These are phyloP conservation scores for Colossoma macropomum DNA, from an alignment of 2,113 vertebrate species.

Conservation along the genomic window DNA sequence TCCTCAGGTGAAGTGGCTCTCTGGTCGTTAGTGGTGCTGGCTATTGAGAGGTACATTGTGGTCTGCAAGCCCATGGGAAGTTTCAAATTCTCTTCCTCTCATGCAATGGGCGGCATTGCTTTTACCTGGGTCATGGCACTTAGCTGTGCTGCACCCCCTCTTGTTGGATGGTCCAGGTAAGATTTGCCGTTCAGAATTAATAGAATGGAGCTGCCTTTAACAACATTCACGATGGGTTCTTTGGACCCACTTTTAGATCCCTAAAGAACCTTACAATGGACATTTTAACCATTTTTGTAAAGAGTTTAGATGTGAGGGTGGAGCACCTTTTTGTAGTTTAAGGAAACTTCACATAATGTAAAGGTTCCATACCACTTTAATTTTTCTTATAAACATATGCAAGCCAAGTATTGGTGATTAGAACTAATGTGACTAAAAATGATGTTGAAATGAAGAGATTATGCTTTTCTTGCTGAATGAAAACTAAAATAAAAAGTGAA, in stretches of 20 bases:
- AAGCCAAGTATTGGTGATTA: too few species aligned
- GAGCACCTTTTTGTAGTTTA: too few species aligned
- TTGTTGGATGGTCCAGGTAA: slow-evolving; percentile 78
- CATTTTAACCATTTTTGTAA: too few species aligned
- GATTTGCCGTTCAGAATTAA: neutral
- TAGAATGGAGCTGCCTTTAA: neutral
- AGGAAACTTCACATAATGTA: too few species aligned
- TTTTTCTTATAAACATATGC: too few species aligned
- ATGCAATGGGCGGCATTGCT: slow-evolving; percentile 69
- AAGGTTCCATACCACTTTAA: too few species aligned
- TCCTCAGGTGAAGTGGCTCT: slow-evolving; percentile 69
- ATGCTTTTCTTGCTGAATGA: neutral
- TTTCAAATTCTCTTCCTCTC: slow-evolving; percentile 69
- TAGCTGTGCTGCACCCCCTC: slow-evolving; percentile 69
- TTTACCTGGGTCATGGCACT: slow-evolving; percentile 77
- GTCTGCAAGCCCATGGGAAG: slow-evolving; percentile 79
- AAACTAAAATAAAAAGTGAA: too few species aligned
- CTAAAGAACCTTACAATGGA: too few species aligned
- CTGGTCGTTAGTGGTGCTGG: slow-evolving; percentile 77
- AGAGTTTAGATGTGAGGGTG: too few species aligned
- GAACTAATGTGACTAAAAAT: neutral
- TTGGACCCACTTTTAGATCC: too few species aligned
- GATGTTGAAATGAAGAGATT: neutral
- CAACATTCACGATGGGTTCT: too few species aligned
- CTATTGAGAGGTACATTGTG: slow-evolving; percentile 76